Percentiles rank a stretch among this genome's conserved stretches.
Conservation (phyloP, 2,888 invertebrate genomes). For the Cheilosia grossa region DNA sequence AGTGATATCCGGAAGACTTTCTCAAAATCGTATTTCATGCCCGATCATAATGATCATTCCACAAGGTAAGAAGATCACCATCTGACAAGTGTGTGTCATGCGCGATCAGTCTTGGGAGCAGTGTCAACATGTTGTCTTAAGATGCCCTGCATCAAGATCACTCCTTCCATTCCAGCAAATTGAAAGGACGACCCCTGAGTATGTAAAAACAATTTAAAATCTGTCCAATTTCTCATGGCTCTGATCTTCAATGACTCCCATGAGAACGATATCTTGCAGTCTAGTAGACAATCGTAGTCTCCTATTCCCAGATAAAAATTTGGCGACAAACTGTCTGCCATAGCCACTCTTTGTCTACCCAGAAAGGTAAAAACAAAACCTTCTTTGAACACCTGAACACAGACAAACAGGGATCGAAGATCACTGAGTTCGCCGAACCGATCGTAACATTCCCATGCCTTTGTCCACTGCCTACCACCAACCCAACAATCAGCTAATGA, state of each 20-base stretch:
- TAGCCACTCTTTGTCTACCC: constrained; percentile 48
- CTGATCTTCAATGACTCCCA: constrained; percentile 51
- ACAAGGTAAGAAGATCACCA: no score
- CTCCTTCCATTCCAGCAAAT: neutral
- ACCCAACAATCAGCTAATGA: constrained; percentile 79
- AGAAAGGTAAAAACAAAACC: constrained; percentile 76
- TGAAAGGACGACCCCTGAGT: neutral
- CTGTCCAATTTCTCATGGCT: constrained; percentile 39
- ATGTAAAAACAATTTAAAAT: constrained; percentile 49
- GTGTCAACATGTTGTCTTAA: neutral
- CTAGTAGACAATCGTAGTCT: neutral
- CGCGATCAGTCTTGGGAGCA: neutral
- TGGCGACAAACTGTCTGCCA: constrained; percentile 79
- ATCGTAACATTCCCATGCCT: constrained; percentile 66
- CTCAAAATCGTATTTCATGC: no score
- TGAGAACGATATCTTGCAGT: neutral
- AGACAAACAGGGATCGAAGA: constrained; percentile 31
- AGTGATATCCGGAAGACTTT: no score
- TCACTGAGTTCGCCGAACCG: constrained; percentile 40
- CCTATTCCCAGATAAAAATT: constrained; percentile 35
- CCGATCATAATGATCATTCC: no score
- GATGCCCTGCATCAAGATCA: neutral
- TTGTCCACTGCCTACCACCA: constrained; percentile 76
- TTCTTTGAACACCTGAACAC: constrained; percentile 60
- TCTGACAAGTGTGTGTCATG: neutral